Percentiles rank a stretch among this genome's conserved stretches.
phyloP scores from a whole-genome alignment of 2,113 vertebrate species.

The Dascyllus trimaculatus region DNA sequence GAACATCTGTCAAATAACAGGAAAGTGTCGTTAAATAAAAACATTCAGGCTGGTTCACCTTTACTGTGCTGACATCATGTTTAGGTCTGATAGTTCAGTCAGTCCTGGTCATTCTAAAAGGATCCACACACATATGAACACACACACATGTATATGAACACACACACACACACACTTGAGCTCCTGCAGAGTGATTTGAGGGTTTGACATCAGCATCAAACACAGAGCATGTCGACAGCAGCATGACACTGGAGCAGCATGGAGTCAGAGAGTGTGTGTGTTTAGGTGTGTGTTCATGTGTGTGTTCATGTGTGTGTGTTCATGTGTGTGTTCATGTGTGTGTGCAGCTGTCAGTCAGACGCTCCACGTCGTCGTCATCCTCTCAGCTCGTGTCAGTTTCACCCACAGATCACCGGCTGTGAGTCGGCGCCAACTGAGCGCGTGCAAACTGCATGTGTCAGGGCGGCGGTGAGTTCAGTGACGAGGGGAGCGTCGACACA shows the following conservation, averaged over 20 bases:
- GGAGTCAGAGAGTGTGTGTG: slow-evolving; percentile 33
- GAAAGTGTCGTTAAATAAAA: no score
- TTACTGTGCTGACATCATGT: no score
- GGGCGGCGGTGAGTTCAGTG: no score
- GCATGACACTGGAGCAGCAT: no score
- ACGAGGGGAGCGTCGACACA: slow-evolving; percentile 47
- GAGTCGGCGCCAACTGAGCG: slow-evolving; percentile 67
- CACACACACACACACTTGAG: background rate
- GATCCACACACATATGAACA: no score
- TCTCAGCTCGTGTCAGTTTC: slow-evolving; percentile 75
- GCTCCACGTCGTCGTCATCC: slow-evolving; percentile 28
- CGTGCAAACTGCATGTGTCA: slow-evolving; percentile 15
- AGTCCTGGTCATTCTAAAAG: no score
- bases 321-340: slow-evolving; percentile 21
- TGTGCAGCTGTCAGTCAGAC: slow-evolving; percentile 75
- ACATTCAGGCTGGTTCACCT: no score
- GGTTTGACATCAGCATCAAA: slow-evolving; percentile 71
- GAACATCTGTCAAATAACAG: no score
- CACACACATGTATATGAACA: no score
- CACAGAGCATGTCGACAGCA: slow-evolving; percentile 54
- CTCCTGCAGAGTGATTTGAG: slow-evolving; percentile 31
- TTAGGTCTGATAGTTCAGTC: no score
- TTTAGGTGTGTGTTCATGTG: no score
- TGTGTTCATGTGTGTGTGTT: no score
- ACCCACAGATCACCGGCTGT: slow-evolving; percentile 71